phyloP scores from a whole-genome alignment of 2,113 vertebrate genomes.

The Aphyosemion australe region DNA sequence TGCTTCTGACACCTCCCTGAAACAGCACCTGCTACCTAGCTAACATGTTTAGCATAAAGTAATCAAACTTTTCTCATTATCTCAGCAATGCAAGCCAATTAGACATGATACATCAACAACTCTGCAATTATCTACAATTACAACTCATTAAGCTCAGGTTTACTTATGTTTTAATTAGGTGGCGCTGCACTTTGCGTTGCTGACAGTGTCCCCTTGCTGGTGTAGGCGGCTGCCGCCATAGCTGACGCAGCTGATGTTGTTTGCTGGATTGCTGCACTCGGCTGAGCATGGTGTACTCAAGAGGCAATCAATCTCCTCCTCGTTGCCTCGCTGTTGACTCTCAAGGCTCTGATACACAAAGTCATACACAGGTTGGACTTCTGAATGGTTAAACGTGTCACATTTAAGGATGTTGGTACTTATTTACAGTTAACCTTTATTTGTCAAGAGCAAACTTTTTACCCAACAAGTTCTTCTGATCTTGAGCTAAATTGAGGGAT shows the following conservation, averaged over 20 bases:
- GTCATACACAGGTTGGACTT: slow-evolving; percentile 18
- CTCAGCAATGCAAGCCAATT: slow-evolving; percentile 76
- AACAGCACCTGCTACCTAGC: slow-evolving; percentile 76
- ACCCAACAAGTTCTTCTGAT: neutral
- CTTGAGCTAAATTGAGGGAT: slow-evolving; percentile 1
- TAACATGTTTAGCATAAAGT: slow-evolving; percentile 78
- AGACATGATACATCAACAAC: slow-evolving; percentile 75
- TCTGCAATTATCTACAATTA: slow-evolving; percentile 77
- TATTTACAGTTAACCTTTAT: slow-evolving; percentile 7
- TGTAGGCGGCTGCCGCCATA: slow-evolving; percentile 35
- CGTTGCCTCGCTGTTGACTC: slow-evolving; percentile 53
- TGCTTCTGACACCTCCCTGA: slow-evolving; percentile 67
- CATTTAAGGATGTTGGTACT: neutral
- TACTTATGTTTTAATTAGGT: slow-evolving; percentile 81
- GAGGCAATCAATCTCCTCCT: slow-evolving; percentile 59
- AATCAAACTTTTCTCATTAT: slow-evolving; percentile 82
- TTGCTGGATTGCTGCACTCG: slow-evolving; percentile 61
- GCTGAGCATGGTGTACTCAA: slow-evolving; percentile 47
- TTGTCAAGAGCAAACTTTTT: neutral
- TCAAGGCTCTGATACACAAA: slow-evolving; percentile 19
- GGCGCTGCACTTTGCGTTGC: slow-evolving; percentile 44
- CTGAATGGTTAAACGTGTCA: slow-evolving; percentile 1
- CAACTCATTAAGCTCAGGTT: slow-evolving; percentile 74
- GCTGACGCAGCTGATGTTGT: slow-evolving; percentile 56
- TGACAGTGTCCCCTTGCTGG: slow-evolving; percentile 48